These are phyloP conservation scores for Taphrorychus bicolor DNA, from an alignment of 2,888 invertebrate species.

Conservation along the genomic window DNA sequence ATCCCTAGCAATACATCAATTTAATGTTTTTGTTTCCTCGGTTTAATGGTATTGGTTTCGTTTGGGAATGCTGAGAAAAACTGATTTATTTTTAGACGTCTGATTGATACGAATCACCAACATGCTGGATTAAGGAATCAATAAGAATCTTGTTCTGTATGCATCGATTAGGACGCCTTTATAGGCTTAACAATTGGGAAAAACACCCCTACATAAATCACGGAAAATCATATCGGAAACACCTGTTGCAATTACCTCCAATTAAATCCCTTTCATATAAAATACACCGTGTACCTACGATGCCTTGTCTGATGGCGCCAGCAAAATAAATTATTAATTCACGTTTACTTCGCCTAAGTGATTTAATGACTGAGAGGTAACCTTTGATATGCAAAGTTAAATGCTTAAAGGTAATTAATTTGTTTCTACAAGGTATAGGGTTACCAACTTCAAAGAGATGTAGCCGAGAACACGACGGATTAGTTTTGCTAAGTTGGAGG, in stretches of 20 bases:
- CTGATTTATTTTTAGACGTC: slow-evolving; percentile 1
- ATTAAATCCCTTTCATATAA: not conserved
- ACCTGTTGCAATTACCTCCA: slow-evolving; percentile 6
- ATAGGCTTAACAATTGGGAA: not conserved
- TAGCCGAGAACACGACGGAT: not conserved
- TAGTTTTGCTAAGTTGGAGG: not conserved
- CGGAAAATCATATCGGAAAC: not conserved
- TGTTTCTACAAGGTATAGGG: slow-evolving; percentile 1
- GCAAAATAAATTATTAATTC: slow-evolving; percentile 1
- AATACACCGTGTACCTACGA: not conserved
- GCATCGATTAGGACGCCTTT: not conserved
- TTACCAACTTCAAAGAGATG: not conserved
- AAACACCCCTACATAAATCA: not conserved
- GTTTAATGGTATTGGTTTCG: slow-evolving; percentile 1
- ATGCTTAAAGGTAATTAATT: slow-evolving; percentile 4
- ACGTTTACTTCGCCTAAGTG: slow-evolving; percentile 4
- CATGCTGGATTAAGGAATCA: not conserved
- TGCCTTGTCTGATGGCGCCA: not conserved
- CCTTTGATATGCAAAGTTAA: slow-evolving; percentile 8
- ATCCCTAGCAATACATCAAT: not conserved
- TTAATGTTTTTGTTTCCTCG: slow-evolving; percentile 2
- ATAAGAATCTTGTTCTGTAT: not conserved
- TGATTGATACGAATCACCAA: slow-evolving; percentile 1
- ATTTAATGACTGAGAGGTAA: slow-evolving; percentile 5
- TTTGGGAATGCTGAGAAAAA: not conserved